Conservation (phyloP, 2,888 invertebrate genomes). For the Branchipolynoe longqiensis region DNA sequence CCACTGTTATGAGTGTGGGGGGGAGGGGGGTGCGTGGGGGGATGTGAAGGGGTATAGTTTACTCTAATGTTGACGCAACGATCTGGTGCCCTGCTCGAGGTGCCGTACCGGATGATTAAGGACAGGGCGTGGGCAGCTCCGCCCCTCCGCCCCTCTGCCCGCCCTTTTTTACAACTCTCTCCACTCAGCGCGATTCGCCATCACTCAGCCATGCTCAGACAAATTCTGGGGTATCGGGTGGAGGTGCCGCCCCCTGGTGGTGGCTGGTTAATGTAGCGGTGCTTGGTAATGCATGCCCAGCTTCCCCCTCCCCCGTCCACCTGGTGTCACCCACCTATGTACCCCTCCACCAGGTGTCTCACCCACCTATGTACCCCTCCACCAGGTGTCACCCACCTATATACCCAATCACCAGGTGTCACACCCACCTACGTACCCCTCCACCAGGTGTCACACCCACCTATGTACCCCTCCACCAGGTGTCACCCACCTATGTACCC, state of each 20-base stretch:
- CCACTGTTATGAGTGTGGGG: too few species aligned
- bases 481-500: background rate
- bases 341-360: background rate
- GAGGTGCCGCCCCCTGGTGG: background rate
- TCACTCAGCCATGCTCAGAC: background rate
- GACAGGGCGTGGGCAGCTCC: too few species aligned
- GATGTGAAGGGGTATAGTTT: too few species aligned
- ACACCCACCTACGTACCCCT: background rate
- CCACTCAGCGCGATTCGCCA: background rate
- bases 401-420: too few species aligned
- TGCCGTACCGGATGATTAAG: too few species aligned
- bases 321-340: too few species aligned
- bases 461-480: background rate
- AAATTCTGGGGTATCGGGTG: conserved; percentile 47
- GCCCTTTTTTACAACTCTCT: background rate
- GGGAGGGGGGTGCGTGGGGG: too few species aligned
- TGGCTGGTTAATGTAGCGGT: background rate
- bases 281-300: background rate
- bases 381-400: background rate
- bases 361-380: background rate
- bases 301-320: background rate
- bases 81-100: too few species aligned
- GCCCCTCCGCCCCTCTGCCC: background rate
- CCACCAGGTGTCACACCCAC: background rate
- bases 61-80: too few species aligned